Evolutionary conservation across 1,140 invertebrate species (phyloP).

Genomic region (Periplaneta americana): DNA sequence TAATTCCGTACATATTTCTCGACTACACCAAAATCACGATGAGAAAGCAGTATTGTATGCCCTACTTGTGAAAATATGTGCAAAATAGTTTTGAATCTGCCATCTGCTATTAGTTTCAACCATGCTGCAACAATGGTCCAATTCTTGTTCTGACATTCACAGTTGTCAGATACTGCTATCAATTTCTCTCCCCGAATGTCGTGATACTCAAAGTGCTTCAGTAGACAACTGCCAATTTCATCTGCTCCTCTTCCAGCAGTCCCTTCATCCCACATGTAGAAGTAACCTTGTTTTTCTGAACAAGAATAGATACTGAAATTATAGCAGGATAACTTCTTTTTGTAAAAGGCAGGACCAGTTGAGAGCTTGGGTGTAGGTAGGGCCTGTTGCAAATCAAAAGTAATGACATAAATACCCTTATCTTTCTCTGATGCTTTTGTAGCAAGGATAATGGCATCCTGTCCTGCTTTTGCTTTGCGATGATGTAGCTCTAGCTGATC

Average conservation of each 20-base stretch:
- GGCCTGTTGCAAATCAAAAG: constrained; percentile 15
- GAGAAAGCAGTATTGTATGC: constrained; percentile 26
- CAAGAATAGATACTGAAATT: constrained; percentile 17
- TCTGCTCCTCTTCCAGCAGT: constrained; percentile 15
- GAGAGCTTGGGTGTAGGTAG: constrained; percentile 13
- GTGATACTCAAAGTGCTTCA: constrained; percentile 10
- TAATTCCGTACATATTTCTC: background rate
- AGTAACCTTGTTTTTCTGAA: constrained; percentile 11
- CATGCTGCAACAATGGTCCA: constrained; percentile 7
- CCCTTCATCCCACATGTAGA: constrained; percentile 21
- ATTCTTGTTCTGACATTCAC: constrained; percentile 24
- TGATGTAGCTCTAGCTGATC: constrained; percentile 8
- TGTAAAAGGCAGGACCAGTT: constrained; percentile 18
- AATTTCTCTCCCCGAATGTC: constrained; percentile 1
- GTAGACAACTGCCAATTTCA: constrained; percentile 20
- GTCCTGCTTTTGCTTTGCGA: background rate
- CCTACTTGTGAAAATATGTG: constrained; percentile 23
- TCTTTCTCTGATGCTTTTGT: constrained; percentile 1
- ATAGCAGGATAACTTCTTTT: constrained; percentile 19
- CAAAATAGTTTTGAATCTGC: constrained; percentile 19
- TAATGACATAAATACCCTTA: background rate
- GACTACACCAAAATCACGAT: constrained; percentile 25
- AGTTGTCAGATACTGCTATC: constrained; percentile 16
- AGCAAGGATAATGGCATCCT: background rate
- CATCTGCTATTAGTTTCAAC: constrained; percentile 10